phyloP scores from a whole-genome alignment of 2,888 invertebrate species.

The Blastobasis adustella region DNA sequence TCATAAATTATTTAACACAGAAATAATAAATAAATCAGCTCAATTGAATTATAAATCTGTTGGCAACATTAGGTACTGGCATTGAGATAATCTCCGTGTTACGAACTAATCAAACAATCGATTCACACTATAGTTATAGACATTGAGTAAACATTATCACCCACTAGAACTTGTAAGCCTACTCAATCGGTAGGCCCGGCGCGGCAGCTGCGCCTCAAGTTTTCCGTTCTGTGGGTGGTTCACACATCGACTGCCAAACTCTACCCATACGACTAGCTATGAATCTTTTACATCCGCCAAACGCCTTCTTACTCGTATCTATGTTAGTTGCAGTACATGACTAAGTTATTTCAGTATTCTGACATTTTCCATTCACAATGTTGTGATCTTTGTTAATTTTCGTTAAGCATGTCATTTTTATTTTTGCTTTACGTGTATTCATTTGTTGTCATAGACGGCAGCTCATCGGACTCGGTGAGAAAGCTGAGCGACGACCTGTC shows the following conservation, averaged over 20 bases:
- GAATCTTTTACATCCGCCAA: conserved; percentile 19
- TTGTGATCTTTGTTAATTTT: conserved; percentile 6
- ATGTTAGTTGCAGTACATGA: conserved; percentile 8
- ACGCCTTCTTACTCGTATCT: conserved; percentile 17
- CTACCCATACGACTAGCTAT: conserved; percentile 38
- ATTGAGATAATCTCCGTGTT: conserved; percentile 4
- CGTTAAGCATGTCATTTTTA: conserved; percentile 50
- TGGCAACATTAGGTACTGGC: neutral
- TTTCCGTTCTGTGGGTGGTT: conserved; percentile 32
- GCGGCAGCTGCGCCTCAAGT: conserved; percentile 34
- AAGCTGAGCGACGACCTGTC: conserved; percentile 70
- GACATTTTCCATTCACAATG: no score
- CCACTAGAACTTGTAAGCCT: conserved; percentile 36
- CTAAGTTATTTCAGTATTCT: neutral
- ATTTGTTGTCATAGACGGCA: conserved; percentile 72
- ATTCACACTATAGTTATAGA: conserved; percentile 27
- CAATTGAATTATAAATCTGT: neutral
- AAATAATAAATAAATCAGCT: no score
- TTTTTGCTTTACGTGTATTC: conserved; percentile 66
- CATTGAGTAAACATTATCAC: conserved; percentile 33
- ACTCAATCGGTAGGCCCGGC: conserved; percentile 32
- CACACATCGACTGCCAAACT: conserved; percentile 30
- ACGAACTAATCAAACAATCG: conserved; percentile 18
- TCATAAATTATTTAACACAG: no score
- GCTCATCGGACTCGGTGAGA: conserved; percentile 62